Base-by-base conservation (phyloP, 2,888 invertebrate species). In the Harpagoxenus sublaevis region DNA sequence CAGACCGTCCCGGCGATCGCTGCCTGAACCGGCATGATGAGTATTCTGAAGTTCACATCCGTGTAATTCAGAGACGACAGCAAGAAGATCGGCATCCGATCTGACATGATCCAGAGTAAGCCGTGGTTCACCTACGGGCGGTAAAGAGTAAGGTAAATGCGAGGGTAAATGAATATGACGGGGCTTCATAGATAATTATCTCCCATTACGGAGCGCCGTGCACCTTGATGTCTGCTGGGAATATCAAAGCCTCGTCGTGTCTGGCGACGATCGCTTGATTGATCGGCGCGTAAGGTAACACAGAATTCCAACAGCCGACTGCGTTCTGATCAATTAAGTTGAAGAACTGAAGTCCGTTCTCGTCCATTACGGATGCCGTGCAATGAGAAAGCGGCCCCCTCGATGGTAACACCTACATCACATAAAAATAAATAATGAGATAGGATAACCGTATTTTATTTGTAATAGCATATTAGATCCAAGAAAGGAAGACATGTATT, bases 261-360 rank as follows among this genome's bases (percentile, higher is more conserved):
- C 96, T 96, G 89, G 97, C 98, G 1, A 97, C 97, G 8, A 98
- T 94, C 18, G 96, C 97, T 42, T 97, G 96, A 93, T 97, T 97
- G 86, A 97, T 96, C 0, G 97, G 96, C 28, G 96, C 95, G 89
- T 97, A 97, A 0, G 97, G 97, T 84, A 96, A 95, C 12, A 96
- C 95, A 0, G 97, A 96, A 90, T 97, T 97, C 98, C 98, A 98
- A 93, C 98, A 98, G 2, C 98, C 98, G 8, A 98, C 96, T 0
- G 97, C 97, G 92, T 98, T 98, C 93, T 97, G 97, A 93, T 98
- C 98, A 84, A 98, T 96, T 88, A 98, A 95, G 94, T 97, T 97
- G 94, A 97, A 98, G 83, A 98, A 96, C 94, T 98, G 97, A 1
- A 98, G 94, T 2, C 98, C 98, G 83, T 96, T 96, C 1, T 97